Conservation (phyloP, 2,888 invertebrate species). For the Nomada goodeniana region DNA sequence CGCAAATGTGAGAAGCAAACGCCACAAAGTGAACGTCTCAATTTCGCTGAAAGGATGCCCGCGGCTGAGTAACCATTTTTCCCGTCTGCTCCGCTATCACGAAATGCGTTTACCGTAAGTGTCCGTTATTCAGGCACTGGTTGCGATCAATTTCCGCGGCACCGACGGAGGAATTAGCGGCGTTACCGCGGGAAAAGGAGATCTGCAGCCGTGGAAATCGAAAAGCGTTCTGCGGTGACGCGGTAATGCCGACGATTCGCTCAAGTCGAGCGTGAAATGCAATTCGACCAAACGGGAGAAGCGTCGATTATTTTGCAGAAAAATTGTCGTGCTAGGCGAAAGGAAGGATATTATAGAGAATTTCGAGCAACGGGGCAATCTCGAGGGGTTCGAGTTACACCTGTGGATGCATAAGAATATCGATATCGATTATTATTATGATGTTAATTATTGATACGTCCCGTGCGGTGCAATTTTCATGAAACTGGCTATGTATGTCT, state of each 20-base stretch:
- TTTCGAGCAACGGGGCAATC: background rate
- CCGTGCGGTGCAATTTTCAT: too few species aligned
- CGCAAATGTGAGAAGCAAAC: constrained; percentile 42
- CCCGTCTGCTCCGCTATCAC: constrained; percentile 27
- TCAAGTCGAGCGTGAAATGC: constrained; percentile 18
- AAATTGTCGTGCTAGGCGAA: background rate
- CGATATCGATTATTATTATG: too few species aligned
- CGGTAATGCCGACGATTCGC: constrained; percentile 10
- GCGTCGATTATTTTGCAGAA: background rate
- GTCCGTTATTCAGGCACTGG: constrained; percentile 42
- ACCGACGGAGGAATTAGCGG: constrained; percentile 17
- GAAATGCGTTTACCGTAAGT: constrained; percentile 47
- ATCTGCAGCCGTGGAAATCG: background rate
- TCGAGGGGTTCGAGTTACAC: background rate
- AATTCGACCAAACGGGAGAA: background rate
- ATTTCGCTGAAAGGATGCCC: constrained; percentile 44
- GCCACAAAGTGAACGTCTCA: constrained; percentile 53
- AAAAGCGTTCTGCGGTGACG: background rate
- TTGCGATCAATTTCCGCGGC: constrained; percentile 27
- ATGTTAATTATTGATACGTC: too few species aligned
- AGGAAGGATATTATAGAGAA: background rate
- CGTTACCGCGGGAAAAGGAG: background rate
- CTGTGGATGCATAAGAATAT: too few species aligned
- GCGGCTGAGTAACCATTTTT: constrained; percentile 24
- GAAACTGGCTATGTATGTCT: too few species aligned